These are phyloP conservation scores for Channallabes apus DNA, from an alignment of 2,797 vertebrate genomes.

Conservation along the genomic window DNA sequence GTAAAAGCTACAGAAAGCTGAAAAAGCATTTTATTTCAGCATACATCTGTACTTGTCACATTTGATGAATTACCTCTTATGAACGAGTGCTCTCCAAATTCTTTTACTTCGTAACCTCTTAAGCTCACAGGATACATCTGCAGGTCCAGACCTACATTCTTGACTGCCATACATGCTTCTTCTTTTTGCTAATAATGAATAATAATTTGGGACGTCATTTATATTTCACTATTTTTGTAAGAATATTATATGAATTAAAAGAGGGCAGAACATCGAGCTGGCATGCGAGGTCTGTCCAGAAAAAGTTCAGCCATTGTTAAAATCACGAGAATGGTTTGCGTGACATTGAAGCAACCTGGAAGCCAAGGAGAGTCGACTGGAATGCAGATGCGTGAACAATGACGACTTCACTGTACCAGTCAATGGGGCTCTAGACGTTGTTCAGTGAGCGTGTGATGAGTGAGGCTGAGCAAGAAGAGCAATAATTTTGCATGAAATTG, in stretches of 20 bases:
- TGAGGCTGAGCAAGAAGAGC: no score
- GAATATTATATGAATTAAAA: background rate
- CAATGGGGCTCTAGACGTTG: no score
- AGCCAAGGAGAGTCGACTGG: no score
- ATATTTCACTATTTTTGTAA: background rate
- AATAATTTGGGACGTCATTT: background rate
- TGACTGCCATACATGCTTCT: background rate
- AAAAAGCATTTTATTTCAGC: background rate
- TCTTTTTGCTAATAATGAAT: background rate
- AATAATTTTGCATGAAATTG: no score
- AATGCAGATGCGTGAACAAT: no score
- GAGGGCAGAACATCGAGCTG: background rate
- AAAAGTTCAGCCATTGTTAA: no score
- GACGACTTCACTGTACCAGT: no score
- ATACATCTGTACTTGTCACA: background rate
- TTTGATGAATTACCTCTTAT: background rate
- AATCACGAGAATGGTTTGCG: no score
- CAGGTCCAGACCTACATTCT: background rate
- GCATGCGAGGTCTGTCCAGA: no score
- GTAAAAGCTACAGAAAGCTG: no score
- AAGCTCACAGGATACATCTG: background rate
- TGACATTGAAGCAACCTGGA: no score
- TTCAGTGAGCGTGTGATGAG: no score
- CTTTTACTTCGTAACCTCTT: background rate
- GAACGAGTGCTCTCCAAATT: background rate